Conservation (phyloP, 2,888 invertebrate species). For the Drosophila recens region DNA sequence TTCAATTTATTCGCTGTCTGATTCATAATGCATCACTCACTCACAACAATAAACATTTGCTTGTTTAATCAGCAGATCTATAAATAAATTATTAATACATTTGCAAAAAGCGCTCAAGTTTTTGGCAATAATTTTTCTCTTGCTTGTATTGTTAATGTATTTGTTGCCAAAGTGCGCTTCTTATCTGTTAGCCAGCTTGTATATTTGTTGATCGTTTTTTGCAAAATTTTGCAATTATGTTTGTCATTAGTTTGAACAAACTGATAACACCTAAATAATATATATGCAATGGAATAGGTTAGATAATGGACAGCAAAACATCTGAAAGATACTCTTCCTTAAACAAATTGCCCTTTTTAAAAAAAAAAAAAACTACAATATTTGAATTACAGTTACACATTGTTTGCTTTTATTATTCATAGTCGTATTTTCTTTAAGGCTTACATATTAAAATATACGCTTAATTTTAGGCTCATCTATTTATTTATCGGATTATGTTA, state of each 20-base stretch:
- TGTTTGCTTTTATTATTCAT: slow-evolving; percentile 69
- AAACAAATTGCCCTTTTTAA: too few relatives aligned
- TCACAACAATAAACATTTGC: slow-evolving; percentile 25
- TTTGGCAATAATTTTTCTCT: slow-evolving; percentile 39
- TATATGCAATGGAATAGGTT: slow-evolving; percentile 3
- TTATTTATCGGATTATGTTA: slow-evolving; percentile 74
- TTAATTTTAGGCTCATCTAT: slow-evolving; percentile 73
- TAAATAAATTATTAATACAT: slow-evolving; percentile 67
- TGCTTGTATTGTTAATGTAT: slow-evolving; percentile 6
- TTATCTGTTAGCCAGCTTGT: slow-evolving; percentile 40
- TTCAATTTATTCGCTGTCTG: slow-evolving; percentile 27
- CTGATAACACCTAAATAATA: slow-evolving; percentile 15
- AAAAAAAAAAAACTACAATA: not conserved
- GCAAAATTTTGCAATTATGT: slow-evolving; percentile 32
- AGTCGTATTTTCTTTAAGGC: slow-evolving; percentile 81
- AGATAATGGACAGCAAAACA: not conserved
- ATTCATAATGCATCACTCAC: slow-evolving; percentile 39
- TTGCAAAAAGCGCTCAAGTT: slow-evolving; percentile 15
- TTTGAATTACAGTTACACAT: slow-evolving; percentile 61
- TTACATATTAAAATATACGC: slow-evolving; percentile 81
- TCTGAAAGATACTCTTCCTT: not conserved
- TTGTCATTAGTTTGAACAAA: slow-evolving; percentile 13
- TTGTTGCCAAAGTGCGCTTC: slow-evolving; percentile 30
- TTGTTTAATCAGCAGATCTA: slow-evolving; percentile 71
- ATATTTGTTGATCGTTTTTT: slow-evolving; percentile 13